phyloP scores from a whole-genome alignment of 2,797 vertebrate genomes.

The Pseudocheirus occidentalis region DNA sequence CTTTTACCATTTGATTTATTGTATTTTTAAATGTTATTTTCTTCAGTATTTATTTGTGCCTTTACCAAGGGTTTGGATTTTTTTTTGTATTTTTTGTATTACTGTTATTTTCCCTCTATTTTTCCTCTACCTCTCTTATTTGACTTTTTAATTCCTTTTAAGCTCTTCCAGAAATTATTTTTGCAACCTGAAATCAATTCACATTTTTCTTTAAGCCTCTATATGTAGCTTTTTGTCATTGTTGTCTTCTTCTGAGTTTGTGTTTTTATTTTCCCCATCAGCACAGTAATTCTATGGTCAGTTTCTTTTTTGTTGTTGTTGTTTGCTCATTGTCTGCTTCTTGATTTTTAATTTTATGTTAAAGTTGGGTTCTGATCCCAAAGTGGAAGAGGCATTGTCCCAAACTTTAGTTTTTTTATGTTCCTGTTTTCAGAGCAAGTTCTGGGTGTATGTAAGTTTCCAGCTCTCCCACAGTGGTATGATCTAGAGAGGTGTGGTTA shows the following conservation, averaged over 20 bases:
- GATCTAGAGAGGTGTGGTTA: not conserved
- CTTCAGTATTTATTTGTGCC: not conserved
- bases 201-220: not conserved
- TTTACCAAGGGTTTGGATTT: not conserved
- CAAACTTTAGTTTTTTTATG: not conserved
- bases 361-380: not conserved
- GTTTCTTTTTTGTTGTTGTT: not conserved
- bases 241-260: not conserved
- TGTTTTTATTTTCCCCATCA: not conserved
- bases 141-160: not conserved
- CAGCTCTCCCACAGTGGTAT: not conserved
- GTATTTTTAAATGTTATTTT: not conserved
- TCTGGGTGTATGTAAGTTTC: not conserved
- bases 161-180: not conserved
- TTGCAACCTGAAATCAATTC: not conserved
- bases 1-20: not conserved
- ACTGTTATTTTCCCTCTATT: not conserved
- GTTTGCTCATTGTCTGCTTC: not conserved
- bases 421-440: not conserved
- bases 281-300: not conserved
- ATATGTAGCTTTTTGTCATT: not conserved
- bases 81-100: not conserved
- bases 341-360: not conserved
- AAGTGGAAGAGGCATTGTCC: not conserved
- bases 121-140: not conserved